Percentiles rank a stretch among this genome's conserved stretches.
Conservation (phyloP, 2,888 invertebrate species). For the Erebia aethiops region DNA sequence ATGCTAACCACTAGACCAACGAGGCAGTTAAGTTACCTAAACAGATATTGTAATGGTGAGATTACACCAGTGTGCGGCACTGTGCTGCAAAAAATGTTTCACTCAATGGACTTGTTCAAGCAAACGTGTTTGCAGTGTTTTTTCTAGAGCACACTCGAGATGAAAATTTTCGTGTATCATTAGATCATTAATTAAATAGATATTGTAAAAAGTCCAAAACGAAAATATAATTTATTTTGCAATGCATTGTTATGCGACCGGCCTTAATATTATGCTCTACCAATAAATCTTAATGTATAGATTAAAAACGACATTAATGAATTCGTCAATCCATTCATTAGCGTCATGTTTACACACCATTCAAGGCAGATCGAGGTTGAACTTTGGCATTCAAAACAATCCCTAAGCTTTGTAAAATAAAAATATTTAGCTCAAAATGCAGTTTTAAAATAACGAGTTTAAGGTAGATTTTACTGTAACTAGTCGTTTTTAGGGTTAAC, state of each 20-base stretch:
- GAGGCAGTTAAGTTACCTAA: no score
- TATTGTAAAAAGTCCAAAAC: no score
- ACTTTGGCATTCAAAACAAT: neutral
- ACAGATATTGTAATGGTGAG: no score
- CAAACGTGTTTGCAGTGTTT: no score
- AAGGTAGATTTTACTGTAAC: neutral
- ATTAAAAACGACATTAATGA: slow-evolving; percentile 11
- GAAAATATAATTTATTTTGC: neutral
- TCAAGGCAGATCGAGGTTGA: slow-evolving; percentile 16
- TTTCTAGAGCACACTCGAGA: no score
- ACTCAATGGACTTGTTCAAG: no score
- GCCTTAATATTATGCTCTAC: neutral
- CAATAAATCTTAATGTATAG: slow-evolving; percentile 6
- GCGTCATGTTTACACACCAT: slow-evolving; percentile 8
- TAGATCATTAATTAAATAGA: no score
- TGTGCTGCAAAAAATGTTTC: no score
- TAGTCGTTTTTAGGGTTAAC: neutral
- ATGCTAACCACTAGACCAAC: no score
- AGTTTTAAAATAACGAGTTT: neutral
- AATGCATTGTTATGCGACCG: neutral
- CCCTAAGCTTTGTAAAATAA: neutral
- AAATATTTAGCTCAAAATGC: neutral
- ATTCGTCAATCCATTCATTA: slow-evolving; percentile 16
- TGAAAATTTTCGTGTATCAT: no score
- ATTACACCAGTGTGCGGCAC: no score